Evolutionary conservation across 2,113 vertebrate species (phyloP).

Genomic region (Sakesphorus luctuosus): DNA sequence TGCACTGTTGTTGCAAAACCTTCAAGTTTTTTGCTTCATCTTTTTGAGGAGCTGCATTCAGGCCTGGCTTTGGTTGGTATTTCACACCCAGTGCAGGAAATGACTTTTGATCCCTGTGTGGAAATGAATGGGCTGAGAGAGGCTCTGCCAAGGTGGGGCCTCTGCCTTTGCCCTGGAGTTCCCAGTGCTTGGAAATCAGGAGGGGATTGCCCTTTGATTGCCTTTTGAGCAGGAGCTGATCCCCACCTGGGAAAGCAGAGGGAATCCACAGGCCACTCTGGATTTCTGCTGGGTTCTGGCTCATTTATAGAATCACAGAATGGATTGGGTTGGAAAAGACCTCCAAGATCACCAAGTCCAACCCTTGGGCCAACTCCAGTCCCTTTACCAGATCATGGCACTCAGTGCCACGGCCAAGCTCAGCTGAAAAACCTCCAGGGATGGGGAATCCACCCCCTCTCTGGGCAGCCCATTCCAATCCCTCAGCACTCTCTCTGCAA

Average conservation of each 20-base stretch:
- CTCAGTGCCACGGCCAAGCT: too few species aligned
- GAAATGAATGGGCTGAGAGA: background rate
- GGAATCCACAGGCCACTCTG: background rate
- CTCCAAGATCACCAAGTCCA: too few species aligned
- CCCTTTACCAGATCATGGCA: too few species aligned
- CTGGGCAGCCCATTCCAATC: too few species aligned
- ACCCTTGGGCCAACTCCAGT: too few species aligned
- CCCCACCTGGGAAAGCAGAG: background rate
- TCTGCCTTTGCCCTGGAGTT: background rate
- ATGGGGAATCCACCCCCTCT: too few species aligned
- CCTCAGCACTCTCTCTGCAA: too few species aligned
- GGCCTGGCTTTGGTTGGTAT: background rate
- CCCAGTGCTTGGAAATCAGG: background rate
- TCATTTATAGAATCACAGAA: background rate
- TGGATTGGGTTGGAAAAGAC: too few species aligned
- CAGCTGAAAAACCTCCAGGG: too few species aligned
- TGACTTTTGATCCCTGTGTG: background rate
- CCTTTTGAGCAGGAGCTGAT: background rate
- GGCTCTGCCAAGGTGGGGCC: background rate
- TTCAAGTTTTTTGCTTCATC: background rate
- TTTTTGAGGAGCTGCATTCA: background rate
- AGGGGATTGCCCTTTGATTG: background rate
- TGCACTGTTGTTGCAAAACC: background rate
- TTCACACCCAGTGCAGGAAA: background rate
- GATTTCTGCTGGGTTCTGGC: background rate